phyloP scores from a whole-genome alignment of 1,140 invertebrate genomes.

The Leptinotarsa lineolata region DNA sequence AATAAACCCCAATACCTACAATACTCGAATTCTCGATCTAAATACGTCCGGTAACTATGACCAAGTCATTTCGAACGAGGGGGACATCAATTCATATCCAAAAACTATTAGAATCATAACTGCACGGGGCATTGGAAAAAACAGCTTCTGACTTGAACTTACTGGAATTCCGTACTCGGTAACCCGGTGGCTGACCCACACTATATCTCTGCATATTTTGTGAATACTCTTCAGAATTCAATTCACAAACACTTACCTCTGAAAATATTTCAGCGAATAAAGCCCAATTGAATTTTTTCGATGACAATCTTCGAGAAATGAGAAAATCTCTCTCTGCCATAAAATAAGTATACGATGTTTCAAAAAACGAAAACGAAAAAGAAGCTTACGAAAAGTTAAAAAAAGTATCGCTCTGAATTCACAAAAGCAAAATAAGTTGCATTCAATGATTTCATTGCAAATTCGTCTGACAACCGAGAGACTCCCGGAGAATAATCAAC shows the following conservation, averaged over 20 bases:
- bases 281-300: neutral
- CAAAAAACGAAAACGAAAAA: no score
- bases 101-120: neutral
- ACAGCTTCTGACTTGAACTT: neutral
- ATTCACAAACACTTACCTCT: slow-evolving; percentile 8
- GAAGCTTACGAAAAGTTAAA: slow-evolving; percentile 11
- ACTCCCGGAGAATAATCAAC: no score
- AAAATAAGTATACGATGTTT: no score
- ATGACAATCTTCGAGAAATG: no score
- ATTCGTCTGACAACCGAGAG: neutral
- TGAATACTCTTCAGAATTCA: no score
- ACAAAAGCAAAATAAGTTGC: slow-evolving; percentile 10
- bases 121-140: slow-evolving; percentile 8
- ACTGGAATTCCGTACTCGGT: slow-evolving; percentile 2
- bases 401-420: slow-evolving; percentile 3
- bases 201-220: no score
- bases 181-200: no score
- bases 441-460: neutral
- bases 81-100: neutral
- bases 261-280: slow-evolving; percentile 1
- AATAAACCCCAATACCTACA: neutral
- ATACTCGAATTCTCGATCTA: slow-evolving; percentile 12
- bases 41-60: neutral
- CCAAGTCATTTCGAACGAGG: slow-evolving; percentile 7
- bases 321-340: no score